phyloP scores from a whole-genome alignment of 1,140 invertebrate genomes.

The Sycophila sp. region DNA sequence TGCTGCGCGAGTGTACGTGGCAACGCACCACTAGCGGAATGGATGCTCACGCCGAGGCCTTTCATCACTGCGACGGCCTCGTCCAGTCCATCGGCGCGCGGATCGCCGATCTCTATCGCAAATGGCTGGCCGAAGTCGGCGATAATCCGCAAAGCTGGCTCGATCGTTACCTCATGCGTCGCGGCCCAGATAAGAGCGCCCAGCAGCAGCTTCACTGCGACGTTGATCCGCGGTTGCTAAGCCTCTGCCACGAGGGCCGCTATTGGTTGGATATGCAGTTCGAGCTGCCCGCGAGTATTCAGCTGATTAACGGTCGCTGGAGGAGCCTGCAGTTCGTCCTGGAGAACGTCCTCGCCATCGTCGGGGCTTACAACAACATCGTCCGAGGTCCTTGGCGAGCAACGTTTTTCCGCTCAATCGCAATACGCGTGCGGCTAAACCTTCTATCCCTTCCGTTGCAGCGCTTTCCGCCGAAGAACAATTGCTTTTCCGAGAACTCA shows the following conservation, averaged over 20 bases:
- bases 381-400: slow-evolving; percentile 59
- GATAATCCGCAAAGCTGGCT: slow-evolving; percentile 70
- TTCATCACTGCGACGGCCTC: neutral
- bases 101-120: slow-evolving; percentile 70
- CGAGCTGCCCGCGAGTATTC: slow-evolving; percentile 73
- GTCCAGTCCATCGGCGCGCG: slow-evolving; percentile 42
- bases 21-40: neutral
- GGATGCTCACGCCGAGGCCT: neutral
- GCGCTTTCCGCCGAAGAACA: slow-evolving; percentile 69
- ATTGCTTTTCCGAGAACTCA: slow-evolving; percentile 69
- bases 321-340: slow-evolving; percentile 74
- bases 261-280: slow-evolving; percentile 76
- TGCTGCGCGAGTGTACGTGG: neutral
- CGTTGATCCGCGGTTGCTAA: slow-evolving; percentile 72
- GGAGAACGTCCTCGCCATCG: slow-evolving; percentile 79
- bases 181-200: slow-evolving; percentile 65
- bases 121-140: slow-evolving; percentile 72
- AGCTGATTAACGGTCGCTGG: slow-evolving; percentile 72
- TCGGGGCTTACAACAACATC: slow-evolving; percentile 85
- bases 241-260: slow-evolving; percentile 74
- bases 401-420: neutral
- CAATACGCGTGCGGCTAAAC: too few species aligned
- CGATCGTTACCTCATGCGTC: slow-evolving; percentile 77
- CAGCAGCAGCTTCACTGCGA: slow-evolving; percentile 78
- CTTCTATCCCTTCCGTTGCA: slow-evolving; percentile 21